Conservation (phyloP, 2,888 invertebrate genomes). For the Cynaeus angustus region DNA sequence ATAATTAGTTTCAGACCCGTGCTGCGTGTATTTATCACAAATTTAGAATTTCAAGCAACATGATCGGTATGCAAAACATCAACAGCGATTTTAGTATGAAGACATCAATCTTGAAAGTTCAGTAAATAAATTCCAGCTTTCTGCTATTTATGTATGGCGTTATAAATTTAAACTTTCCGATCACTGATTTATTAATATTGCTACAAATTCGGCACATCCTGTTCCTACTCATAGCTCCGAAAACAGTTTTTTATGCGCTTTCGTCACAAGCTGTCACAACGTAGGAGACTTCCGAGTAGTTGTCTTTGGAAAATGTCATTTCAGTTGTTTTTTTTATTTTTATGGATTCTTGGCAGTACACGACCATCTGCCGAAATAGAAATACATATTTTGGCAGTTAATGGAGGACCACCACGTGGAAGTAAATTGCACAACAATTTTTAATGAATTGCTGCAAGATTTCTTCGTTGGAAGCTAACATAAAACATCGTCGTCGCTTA, state of each 20-base stretch:
- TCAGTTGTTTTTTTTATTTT: slow-evolving; percentile 20
- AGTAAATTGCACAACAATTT: slow-evolving; percentile 14
- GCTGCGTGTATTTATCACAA: background rate
- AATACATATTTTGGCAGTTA: slow-evolving; percentile 5
- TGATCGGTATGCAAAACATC: slow-evolving; percentile 13
- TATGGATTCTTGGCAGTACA: slow-evolving; percentile 28
- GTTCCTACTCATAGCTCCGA: slow-evolving; percentile 34
- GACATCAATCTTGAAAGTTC: slow-evolving; percentile 21
- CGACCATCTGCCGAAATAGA: slow-evolving; percentile 20
- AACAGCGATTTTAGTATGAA: slow-evolving; percentile 17
- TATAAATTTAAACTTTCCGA: slow-evolving; percentile 40
- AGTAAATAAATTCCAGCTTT: slow-evolving; percentile 13
- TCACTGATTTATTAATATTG: slow-evolving; percentile 39
- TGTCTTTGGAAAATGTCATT: slow-evolving; percentile 8
- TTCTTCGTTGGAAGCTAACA: background rate
- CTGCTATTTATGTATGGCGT: slow-evolving; percentile 21
- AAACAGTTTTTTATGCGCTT: slow-evolving; percentile 6
- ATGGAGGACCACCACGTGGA: slow-evolving; percentile 10
- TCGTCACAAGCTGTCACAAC: background rate
- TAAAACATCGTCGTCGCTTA: slow-evolving; percentile 8
- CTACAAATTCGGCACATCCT: slow-evolving; percentile 42
- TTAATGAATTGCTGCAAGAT: slow-evolving; percentile 3
- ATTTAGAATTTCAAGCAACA: slow-evolving; percentile 7
- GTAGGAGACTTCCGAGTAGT: slow-evolving; percentile 14
- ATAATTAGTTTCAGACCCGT: background rate